Evolutionary conservation across 2,113 vertebrate genomes (phyloP), one percentile per base, ranked within the genome.

Genomic region (Nibea albiflora): DNA sequence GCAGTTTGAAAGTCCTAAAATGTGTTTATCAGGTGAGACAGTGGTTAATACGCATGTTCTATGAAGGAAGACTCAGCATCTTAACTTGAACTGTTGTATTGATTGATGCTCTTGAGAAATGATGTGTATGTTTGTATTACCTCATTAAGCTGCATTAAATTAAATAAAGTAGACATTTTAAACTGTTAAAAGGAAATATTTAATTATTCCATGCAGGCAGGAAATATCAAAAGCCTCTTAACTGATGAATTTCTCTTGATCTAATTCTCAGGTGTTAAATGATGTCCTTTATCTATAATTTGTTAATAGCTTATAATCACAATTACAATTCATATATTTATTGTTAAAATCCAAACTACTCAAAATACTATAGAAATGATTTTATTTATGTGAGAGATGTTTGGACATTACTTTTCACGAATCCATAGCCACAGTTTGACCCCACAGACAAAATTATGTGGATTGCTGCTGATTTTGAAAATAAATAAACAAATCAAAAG

Each of bases 271-370:
- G 31, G 26, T 20, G 5, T 56, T 35, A 17, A 26, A 17, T 49
- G 19, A 53, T 6, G 7, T 35, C 1, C 7, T 63, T 11, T 4
- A n/a, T 58, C 44, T 50, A 9, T 60, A 11, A 9, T 53, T 44
- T 42, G n/a, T 75, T 64, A 56, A 75, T 54, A n/a, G 53, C 57
- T 49, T 35, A 15, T 35, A 7, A 12, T 58, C 24, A 73, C 47
- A 63, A 9, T 15, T 22, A 39, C 14, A 35, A 35, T 63, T 24
- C n/a, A 6, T 58, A 14, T 24, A 24, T 49, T 8, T 47, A 49
- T 24, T 49, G 52, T 7, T n/a, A 0, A 7, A 35, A 35, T 35
- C 7, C 31, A 7, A 35, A 35, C 31, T 35, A 35, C 31, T 39
- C 20, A 53, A 24, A 26, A 9, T 50, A 17, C 22, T 64, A 31